Evolutionary conservation across 2,888 invertebrate genomes (phyloP), one percentile per base, ranked within the genome.

Genomic region (Mythimna vitellina): DNA sequence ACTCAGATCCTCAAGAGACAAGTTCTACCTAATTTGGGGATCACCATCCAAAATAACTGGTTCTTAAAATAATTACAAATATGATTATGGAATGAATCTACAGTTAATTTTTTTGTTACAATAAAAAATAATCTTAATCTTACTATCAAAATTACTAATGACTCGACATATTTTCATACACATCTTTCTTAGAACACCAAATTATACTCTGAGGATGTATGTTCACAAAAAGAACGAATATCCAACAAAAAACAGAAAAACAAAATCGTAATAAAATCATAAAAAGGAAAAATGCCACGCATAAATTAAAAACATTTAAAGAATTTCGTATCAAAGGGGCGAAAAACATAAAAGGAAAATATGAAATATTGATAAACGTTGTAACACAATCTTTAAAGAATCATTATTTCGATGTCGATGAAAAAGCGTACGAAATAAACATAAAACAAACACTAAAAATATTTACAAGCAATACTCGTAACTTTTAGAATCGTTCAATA

Each of bases 371-470:
- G 73, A 72, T 73, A 84, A 66, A 71, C 63, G 63, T 63, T 70
- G 80, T 73, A 86, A 84, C 57, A 78, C 60, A 72, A 81, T 86
- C 76, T 76, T 66, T 68, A 73, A 76, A 70, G 72, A 84, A 77
- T 82, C 78, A 76, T 78, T 81, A 80, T 78, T 86, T 77, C 22
- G 71, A 68, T 65, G 67, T 51, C 73, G 78, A 80, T 76, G 70
- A 73, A 86, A 86, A 86, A 81, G 53, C 73, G 54, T 70, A 76
- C 66, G 62, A 76, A 76, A 85, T 86, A 83, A 87, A 88, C 78
- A 86, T 87, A 84, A 88, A 89, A 86, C 83, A 87, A 84, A 88
- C 83, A 85, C 78, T 85, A 83, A 88, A 86, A 87, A 88, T 86
- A 78, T 88, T 88, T 86, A 88, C 86, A 85, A 85, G 83, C 86